phyloP scores from a whole-genome alignment of 2,888 invertebrate genomes.

The Caenorhabditis japonica region DNA sequence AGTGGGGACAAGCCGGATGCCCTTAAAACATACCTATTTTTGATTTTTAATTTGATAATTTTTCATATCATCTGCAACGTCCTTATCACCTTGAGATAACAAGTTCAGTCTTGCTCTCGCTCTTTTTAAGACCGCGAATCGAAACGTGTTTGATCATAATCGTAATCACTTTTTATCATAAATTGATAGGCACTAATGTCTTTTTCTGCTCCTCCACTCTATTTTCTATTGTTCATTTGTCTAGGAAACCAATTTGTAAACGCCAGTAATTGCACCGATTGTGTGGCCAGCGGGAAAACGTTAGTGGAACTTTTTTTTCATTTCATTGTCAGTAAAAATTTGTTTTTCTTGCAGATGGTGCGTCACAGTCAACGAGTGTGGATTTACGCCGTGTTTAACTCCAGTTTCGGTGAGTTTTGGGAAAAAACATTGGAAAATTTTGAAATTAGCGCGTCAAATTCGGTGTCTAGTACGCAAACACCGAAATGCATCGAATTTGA shows the following conservation, averaged over 20 bases:
- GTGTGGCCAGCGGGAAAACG: constrained; percentile 37
- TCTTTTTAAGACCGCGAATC: too few species aligned
- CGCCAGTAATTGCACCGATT: constrained; percentile 14
- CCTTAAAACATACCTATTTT: too few species aligned
- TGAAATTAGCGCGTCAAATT: too few species aligned
- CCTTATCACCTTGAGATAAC: too few species aligned
- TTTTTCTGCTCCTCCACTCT: constrained; percentile 1
- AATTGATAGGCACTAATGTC: constrained; percentile 4
- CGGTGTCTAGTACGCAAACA: too few species aligned
- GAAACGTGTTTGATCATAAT: constrained; percentile 1
- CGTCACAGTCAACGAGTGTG: constrained; percentile 35
- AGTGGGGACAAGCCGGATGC: constrained; percentile 52
- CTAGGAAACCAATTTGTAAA: constrained; percentile 6
- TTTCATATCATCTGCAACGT: too few species aligned
- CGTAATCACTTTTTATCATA: too few species aligned
- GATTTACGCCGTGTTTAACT: constrained; percentile 39
- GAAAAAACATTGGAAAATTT: background rate
- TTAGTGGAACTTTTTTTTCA: constrained; percentile 11
- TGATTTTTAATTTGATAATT: constrained; percentile 3
- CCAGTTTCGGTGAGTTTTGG: constrained; percentile 13
- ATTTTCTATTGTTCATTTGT: background rate
- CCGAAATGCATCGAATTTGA: too few species aligned
- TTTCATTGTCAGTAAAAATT: background rate
- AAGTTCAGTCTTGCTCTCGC: too few species aligned
- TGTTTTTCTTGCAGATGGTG: constrained; percentile 31